A percentile compares a stretch with the other conserved stretches of the same genome.
Conservation (phyloP, 2,797 vertebrate species). For the Balearica regulorum region DNA sequence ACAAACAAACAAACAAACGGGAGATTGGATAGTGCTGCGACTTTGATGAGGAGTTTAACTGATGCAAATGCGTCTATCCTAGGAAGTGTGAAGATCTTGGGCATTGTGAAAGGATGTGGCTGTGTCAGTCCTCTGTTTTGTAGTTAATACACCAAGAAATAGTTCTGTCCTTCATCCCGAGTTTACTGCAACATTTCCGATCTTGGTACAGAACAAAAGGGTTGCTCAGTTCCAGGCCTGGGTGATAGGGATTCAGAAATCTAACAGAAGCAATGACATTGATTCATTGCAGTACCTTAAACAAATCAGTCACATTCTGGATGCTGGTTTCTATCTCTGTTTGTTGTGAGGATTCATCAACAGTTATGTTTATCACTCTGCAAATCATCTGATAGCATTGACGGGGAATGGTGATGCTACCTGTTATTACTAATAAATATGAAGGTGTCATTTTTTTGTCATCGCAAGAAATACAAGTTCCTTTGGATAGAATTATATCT, state of each 20-base stretch:
- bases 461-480: not conserved
- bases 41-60: not conserved
- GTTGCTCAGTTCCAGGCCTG: not conserved
- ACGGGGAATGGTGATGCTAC: not conserved
- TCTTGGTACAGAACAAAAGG: not conserved
- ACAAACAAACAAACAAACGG: not conserved
- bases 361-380: not conserved
- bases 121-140: not conserved
- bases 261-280: not conserved
- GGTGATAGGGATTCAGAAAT: not conserved
- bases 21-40: not conserved
- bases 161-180: not conserved
- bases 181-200: not conserved
- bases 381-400: not conserved
- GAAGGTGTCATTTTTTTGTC: not conserved
- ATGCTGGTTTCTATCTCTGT: not conserved
- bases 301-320: not conserved
- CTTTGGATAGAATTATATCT: not conserved
- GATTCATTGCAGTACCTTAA: not conserved
- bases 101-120: not conserved
- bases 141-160: not conserved
- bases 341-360: not conserved
- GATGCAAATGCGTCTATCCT: not conserved
- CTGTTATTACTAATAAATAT: not conserved
- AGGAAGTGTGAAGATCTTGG: not conserved